phyloP scores from a whole-genome alignment of 2,888 invertebrate species.

The Apamea epomidion region DNA sequence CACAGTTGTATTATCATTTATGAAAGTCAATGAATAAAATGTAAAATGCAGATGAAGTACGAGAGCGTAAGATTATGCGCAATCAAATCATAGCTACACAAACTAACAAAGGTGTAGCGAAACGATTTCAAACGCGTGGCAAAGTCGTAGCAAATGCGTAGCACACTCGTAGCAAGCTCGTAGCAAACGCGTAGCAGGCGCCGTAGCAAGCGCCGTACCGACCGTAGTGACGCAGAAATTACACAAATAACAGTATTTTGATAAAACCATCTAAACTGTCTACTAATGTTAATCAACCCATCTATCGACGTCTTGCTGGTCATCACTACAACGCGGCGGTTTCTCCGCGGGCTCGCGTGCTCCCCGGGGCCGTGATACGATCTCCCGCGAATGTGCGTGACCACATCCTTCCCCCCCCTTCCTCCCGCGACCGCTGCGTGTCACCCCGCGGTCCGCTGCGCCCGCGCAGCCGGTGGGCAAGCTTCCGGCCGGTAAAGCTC shows the following conservation, averaged over 20 bases:
- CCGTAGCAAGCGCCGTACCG: not conserved
- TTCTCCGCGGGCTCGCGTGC: slow-evolving; percentile 73
- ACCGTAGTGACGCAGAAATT: not conserved
- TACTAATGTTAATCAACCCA: not conserved
- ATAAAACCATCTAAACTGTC: too few relatives aligned
- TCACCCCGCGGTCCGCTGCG: slow-evolving; percentile 66
- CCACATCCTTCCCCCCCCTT: slow-evolving; percentile 80
- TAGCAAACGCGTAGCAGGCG: not conserved
- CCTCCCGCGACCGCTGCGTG: slow-evolving; percentile 59
- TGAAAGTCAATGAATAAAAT: not conserved
- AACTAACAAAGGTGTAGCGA: too few relatives aligned
- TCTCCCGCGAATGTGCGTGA: slow-evolving; percentile 85
- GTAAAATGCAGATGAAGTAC: not conserved
- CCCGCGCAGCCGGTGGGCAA: slow-evolving; percentile 71
- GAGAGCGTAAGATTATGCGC: not conserved
- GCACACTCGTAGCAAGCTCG: not conserved
- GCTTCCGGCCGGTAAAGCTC: slow-evolving; percentile 76
- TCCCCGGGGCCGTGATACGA: slow-evolving; percentile 79
- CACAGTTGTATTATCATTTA: not conserved
- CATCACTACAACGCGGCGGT: slow-evolving; percentile 68
- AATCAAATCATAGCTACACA: not conserved
- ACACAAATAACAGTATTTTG: not conserved
- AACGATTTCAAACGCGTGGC: not conserved
- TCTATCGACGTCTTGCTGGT: slow-evolving; percentile 32
- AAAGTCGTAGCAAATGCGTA: slow-evolving; percentile 1